A percentile compares a stretch with the other conserved stretches of the same genome.
These are phyloP conservation scores for Sebastes umbrosus DNA, from an alignment of 2,797 vertebrate species.

Conservation along the genomic window DNA sequence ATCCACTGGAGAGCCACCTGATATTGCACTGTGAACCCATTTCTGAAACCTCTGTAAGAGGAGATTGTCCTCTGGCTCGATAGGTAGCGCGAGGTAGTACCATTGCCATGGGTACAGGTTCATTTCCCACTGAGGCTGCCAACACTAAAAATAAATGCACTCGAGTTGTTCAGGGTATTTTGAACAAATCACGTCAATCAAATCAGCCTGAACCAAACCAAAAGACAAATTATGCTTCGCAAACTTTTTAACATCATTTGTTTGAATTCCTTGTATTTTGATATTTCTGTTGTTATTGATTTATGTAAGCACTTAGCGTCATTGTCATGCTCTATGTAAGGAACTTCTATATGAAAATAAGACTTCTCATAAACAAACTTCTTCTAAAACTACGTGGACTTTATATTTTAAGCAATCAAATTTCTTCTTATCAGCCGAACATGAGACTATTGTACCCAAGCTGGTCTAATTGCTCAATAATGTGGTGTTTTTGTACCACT, in stretches of 20 bases:
- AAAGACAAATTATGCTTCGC: background rate
- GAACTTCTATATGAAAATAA: background rate
- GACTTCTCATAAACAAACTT: background rate
- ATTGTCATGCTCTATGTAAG: background rate
- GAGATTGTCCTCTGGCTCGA: constrained; percentile 26
- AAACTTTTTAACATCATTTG: background rate
- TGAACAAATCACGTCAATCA: constrained; percentile 1
- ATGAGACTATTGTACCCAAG: background rate
- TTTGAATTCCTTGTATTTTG: background rate
- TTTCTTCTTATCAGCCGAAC: background rate
- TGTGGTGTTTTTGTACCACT: background rate
- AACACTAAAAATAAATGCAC: constrained; percentile 15
- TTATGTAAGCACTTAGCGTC: background rate
- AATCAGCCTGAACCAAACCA: background rate
- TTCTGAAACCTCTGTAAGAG: constrained; percentile 5
- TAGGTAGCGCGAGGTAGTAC: background rate
- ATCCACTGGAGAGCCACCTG: constrained; percentile 7
- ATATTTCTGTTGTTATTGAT: background rate
- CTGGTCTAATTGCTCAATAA: background rate
- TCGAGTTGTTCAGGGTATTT: background rate
- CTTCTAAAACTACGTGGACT: background rate
- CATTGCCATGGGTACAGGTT: background rate
- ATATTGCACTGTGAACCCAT: constrained; percentile 20
- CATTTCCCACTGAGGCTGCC: constrained; percentile 2
- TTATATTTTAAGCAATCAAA: background rate